phyloP scores from a whole-genome alignment of 1,140 invertebrate species.

The Nomia melanderi region DNA sequence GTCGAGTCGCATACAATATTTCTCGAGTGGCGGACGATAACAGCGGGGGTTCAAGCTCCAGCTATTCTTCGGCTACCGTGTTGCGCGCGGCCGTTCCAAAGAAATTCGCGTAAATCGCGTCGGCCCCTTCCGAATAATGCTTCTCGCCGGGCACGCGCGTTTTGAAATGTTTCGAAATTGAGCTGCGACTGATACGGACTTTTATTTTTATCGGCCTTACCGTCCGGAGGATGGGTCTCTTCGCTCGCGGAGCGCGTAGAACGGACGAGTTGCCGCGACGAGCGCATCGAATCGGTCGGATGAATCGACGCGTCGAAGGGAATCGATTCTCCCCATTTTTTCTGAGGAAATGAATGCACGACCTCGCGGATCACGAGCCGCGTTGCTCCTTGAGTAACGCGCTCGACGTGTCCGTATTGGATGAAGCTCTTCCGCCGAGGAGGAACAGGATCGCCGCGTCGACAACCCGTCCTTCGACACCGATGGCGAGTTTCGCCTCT shows the following conservation, averaged over 20 bases:
- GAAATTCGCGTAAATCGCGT: neutral
- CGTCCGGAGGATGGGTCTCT: constrained; percentile 1
- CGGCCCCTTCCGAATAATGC: neutral
- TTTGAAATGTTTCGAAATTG: constrained; percentile 4
- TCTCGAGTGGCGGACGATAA: neutral
- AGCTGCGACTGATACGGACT: neutral
- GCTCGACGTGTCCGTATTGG: neutral
- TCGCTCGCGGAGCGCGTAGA: too few species aligned
- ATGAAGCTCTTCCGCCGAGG: neutral
- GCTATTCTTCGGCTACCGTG: neutral
- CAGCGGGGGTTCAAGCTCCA: neutral
- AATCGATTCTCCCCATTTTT: constrained; percentile 3
- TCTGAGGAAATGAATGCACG: neutral
- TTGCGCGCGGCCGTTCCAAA: neutral
- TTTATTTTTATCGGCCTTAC: constrained; percentile 45
- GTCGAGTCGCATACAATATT: neutral
- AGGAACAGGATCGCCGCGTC: neutral
- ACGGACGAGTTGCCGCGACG: too few species aligned
- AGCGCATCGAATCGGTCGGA: too few species aligned
- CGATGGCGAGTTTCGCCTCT: constrained; percentile 24
- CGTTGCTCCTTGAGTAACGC: neutral
- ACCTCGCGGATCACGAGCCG: neutral
- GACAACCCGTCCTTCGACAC: neutral
- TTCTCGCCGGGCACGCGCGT: neutral
- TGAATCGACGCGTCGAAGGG: neutral